These are phyloP conservation scores for Myopa testacea DNA, from an alignment of 2,888 invertebrate species.

Conservation along the genomic window DNA sequence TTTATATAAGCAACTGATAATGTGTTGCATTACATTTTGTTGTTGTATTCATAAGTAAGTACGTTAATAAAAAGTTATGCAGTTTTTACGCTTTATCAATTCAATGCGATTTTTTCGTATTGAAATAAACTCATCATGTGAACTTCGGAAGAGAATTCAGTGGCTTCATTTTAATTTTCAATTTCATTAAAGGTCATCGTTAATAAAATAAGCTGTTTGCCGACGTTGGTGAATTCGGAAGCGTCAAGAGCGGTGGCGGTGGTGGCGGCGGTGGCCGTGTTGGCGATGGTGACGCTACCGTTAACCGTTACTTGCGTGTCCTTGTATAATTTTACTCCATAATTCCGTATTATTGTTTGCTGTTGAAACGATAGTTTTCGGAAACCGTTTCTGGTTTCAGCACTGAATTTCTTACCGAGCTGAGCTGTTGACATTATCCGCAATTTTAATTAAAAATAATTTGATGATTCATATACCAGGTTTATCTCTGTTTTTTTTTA, in stretches of 20 bases:
- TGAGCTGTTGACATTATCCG: not conserved
- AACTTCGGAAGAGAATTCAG: not conserved
- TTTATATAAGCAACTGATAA: too few species aligned
- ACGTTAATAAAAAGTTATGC: not conserved
- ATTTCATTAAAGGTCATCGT: constrained; percentile 34
- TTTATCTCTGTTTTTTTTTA: not conserved
- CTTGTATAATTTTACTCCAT: constrained; percentile 27
- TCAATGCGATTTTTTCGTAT: not conserved
- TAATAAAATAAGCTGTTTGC: constrained; percentile 24
- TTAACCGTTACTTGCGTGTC: not conserved
- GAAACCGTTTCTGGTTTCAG: not conserved
- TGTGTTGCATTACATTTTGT: too few species aligned
- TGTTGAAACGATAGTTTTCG: not conserved
- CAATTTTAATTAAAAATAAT: constrained; percentile 37
- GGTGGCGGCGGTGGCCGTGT: not conserved
- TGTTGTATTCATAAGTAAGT: not conserved
- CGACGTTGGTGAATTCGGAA: not conserved
- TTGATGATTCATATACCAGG: constrained; percentile 10
- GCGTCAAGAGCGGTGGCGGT: not conserved
- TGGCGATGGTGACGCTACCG: too few species aligned
- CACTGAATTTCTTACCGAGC: too few species aligned
- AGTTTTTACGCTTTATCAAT: not conserved
- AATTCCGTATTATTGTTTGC: constrained; percentile 15
- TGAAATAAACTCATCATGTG: not conserved
- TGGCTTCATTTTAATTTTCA: constrained; percentile 18